Evolutionary conservation across 2,888 invertebrate genomes (phyloP).

Genomic region (Chorisops tibialis): DNA sequence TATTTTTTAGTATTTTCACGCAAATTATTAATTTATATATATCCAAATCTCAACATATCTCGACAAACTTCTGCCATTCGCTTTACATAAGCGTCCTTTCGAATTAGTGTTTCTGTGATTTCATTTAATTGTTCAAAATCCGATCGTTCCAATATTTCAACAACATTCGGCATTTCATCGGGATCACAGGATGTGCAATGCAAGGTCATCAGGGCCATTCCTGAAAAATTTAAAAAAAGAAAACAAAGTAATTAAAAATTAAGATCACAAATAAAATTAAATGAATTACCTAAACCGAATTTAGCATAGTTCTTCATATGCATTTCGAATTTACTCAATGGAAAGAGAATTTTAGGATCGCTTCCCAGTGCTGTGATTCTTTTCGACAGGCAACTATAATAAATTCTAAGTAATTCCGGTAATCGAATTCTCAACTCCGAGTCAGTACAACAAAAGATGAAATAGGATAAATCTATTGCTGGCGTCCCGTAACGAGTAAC

Average conservation of each 20-base stretch:
- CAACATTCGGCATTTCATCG: slow-evolving; percentile 24
- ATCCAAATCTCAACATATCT: slow-evolving; percentile 17
- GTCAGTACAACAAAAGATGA: slow-evolving; percentile 31
- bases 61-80: slow-evolving; percentile 28
- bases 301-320: slow-evolving; percentile 27
- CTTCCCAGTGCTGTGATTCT: slow-evolving; percentile 20
- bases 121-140: slow-evolving; percentile 12
- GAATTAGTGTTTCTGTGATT: background rate
- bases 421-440: slow-evolving; percentile 16
- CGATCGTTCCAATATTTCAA: slow-evolving; percentile 6
- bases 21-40: slow-evolving; percentile 2
- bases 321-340: slow-evolving; percentile 13
- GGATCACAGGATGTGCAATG: slow-evolving; percentile 24
- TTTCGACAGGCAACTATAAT: slow-evolving; percentile 12
- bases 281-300: slow-evolving; percentile 26
- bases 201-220: slow-evolving; percentile 27
- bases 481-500: slow-evolving; percentile 28
- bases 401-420: slow-evolving; percentile 20
- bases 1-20: too few species aligned
- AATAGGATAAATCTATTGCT: slow-evolving; percentile 30
- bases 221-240: background rate
- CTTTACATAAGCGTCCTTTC: slow-evolving; percentile 13
- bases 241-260: background rate
- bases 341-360: slow-evolving; percentile 5
- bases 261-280: background rate